A percentile compares a stretch with the other conserved stretches of the same genome.
phyloP scores from a whole-genome alignment of 2,113 vertebrate species.

The human (Homo sapiens) region GRCh38 chr11:83199501-83200000 shows the following conservation, averaged over 20 bases:
- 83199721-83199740: neutral
- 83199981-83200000: neutral
- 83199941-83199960: neutral
- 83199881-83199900: neutral
- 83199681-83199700: neutral
- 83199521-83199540: conserved; percentile 3
- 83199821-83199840: neutral
- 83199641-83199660: neutral
- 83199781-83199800: neutral
- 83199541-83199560: conserved; percentile 37
- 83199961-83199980: neutral
- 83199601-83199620: neutral
- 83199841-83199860: neutral
- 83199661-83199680: neutral
- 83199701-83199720: neutral
- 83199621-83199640: conserved; percentile 6
- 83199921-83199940: neutral
- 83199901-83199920: neutral
- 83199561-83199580: neutral
- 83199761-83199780: neutral
- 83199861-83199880: neutral
- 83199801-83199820: conserved; percentile 1
- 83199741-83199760: neutral
- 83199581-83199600: conserved; percentile 29
- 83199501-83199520: neutral